Percentiles rank a stretch among this genome's conserved stretches.
Evolutionary conservation across 2,888 invertebrate species (phyloP).

Genomic region (Sylvicola cinctus): DNA sequence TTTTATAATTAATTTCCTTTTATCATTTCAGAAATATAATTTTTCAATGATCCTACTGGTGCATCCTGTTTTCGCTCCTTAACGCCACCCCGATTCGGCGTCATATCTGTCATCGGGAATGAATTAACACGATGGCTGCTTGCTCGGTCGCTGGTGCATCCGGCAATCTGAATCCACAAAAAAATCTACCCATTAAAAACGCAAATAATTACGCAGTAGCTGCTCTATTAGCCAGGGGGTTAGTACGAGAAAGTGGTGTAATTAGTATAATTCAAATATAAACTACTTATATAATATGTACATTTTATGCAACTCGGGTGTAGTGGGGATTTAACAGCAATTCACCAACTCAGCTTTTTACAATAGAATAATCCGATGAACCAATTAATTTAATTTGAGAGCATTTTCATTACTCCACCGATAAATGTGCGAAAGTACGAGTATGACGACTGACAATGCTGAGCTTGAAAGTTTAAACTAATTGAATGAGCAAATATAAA

Average conservation of each 20-base stretch:
- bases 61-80: conserved; percentile 56
- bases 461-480: too few relatives aligned
- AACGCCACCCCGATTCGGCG: conserved; percentile 37
- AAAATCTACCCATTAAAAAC: conserved; percentile 15
- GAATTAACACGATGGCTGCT: conserved; percentile 51
- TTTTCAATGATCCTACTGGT: conserved; percentile 46
- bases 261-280: too few relatives aligned
- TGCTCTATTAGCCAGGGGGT: not conserved
- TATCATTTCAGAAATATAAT: too few relatives aligned
- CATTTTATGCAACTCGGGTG: not conserved
- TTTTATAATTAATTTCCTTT: not conserved
- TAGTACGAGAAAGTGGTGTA: conserved; percentile 3
- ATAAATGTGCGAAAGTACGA: too few relatives aligned
- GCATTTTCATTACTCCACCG: too few relatives aligned
- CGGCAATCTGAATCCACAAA: conserved; percentile 41
- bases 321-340: not conserved
- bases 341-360: not conserved
- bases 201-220: not conserved
- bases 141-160: conserved; percentile 55
- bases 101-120: conserved; percentile 70
- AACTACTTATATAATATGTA: too few relatives aligned
- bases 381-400: too few relatives aligned
- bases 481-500: too few relatives aligned
- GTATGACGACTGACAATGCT: too few relatives aligned
- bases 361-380: too few relatives aligned